Evolutionary conservation across 1,140 invertebrate genomes (phyloP).

Genomic region (Mesaphorura yosii): DNA sequence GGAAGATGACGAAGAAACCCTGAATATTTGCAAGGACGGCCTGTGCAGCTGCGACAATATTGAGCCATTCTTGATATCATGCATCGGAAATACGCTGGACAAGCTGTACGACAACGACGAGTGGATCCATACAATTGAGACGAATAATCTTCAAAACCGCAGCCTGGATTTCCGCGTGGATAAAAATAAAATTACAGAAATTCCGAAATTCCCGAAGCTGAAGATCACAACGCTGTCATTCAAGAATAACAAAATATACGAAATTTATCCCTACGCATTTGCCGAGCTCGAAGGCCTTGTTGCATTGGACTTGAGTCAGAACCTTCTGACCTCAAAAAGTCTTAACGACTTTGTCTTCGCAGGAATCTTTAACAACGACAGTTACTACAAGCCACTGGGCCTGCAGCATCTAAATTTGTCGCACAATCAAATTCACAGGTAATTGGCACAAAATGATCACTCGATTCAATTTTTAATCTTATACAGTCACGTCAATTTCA

Average conservation of each 20-base stretch:
- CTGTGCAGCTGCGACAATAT: neutral
- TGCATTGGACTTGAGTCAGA: slow-evolving; percentile 22
- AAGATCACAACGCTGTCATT: slow-evolving; percentile 7
- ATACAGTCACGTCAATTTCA: too few relatives aligned
- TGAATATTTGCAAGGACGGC: neutral
- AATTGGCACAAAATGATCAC: too few relatives aligned
- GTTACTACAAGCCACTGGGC: slow-evolving; percentile 17
- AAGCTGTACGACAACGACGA: neutral
- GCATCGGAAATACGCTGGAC: neutral
- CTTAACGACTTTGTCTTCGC: slow-evolving; percentile 15
- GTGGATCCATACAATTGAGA: slow-evolving; percentile 7
- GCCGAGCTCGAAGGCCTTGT: slow-evolving; percentile 9
- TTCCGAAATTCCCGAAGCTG: slow-evolving; percentile 16
- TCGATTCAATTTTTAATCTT: too few relatives aligned
- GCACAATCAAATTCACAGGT: slow-evolving; percentile 23
- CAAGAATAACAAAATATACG: slow-evolving; percentile 9
- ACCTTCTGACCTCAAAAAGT: slow-evolving; percentile 7
- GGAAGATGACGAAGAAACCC: neutral
- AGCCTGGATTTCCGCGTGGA: slow-evolving; percentile 12
- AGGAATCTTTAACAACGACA: slow-evolving; percentile 3
- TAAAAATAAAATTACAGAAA: slow-evolving; percentile 2
- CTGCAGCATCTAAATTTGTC: slow-evolving; percentile 15
- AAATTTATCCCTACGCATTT: slow-evolving; percentile 19
- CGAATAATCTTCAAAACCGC: neutral
- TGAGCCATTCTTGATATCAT: neutral